phyloP scores from a whole-genome alignment of 2,797 vertebrate species.

The Sebastes diaconus region DNA sequence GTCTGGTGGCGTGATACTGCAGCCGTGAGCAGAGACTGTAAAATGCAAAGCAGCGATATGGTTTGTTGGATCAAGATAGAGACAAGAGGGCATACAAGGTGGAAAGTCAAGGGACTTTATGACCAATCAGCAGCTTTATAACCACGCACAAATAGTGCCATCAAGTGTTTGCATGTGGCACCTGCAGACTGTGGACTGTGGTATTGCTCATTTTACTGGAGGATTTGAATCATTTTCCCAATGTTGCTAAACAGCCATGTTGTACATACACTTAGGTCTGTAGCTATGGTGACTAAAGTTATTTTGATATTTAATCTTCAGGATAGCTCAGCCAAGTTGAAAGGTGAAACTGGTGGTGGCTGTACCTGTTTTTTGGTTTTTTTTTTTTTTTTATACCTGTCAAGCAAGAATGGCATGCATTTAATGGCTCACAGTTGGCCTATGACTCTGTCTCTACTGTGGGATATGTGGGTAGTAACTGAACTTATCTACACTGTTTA shows the following conservation, averaged over 20 bases:
- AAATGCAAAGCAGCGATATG: conserved; percentile 13
- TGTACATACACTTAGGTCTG: not conserved
- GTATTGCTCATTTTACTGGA: not conserved
- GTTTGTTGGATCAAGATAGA: not conserved
- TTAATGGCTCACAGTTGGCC: not conserved
- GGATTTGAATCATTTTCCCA: not conserved
- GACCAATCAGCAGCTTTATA: not conserved
- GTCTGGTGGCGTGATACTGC: not conserved
- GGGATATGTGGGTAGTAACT: not conserved
- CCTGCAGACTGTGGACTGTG: not conserved
- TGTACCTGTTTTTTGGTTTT: not conserved
- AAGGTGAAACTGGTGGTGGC: not conserved
- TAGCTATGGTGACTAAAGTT: not conserved
- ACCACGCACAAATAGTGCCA: not conserved
- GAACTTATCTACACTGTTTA: not conserved
- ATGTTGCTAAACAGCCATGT: not conserved
- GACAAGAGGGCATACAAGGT: not conserved
- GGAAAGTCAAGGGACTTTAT: too few relatives aligned
- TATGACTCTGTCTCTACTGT: not conserved
- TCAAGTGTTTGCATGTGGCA: conserved; percentile 2
- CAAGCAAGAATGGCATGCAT: not conserved
- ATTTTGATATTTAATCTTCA: not conserved
- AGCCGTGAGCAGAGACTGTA: not conserved
- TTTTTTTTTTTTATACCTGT: not conserved
- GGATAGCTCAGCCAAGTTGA: not conserved